Percentiles rank a stretch among this genome's conserved stretches.
Evolutionary conservation across 2,888 invertebrate genomes (phyloP).

Genomic region (Chrysotoxum bicinctum): DNA sequence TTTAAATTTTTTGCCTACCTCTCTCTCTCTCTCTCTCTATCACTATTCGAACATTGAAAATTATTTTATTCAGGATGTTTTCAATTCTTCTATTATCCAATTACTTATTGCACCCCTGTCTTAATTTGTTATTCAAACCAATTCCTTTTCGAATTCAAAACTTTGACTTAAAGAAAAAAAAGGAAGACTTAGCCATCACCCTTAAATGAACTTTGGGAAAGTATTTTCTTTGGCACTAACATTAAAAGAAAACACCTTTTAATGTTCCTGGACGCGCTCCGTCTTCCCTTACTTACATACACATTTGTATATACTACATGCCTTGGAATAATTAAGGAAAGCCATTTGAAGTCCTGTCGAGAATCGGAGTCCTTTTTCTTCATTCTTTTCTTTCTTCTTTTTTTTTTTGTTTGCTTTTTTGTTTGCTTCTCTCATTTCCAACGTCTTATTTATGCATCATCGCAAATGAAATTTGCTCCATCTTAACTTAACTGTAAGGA

Average conservation of each 20-base stretch:
- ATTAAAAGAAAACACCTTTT: slow-evolving; percentile 55
- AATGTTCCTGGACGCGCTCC: slow-evolving; percentile 13
- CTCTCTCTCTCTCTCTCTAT: too few relatives aligned
- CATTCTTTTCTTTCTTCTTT: too few relatives aligned
- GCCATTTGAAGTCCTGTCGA: slow-evolving; percentile 57
- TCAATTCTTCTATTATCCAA: slow-evolving; percentile 55
- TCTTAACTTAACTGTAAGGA: slow-evolving; percentile 41
- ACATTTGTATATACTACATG: background rate
- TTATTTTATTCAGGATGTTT: background rate
- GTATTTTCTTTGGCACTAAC: slow-evolving; percentile 21
- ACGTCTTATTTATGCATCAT: slow-evolving; percentile 70
- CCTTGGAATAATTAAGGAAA: slow-evolving; percentile 69
- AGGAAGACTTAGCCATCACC: background rate
- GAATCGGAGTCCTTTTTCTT: slow-evolving; percentile 49
- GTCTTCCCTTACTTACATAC: background rate
- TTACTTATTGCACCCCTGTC: slow-evolving; percentile 41
- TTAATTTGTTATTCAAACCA: slow-evolving; percentile 32
- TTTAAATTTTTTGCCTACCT: background rate
- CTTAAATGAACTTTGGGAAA: slow-evolving; percentile 25
- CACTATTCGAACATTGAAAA: background rate
- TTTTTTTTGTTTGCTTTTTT: slow-evolving; percentile 6
- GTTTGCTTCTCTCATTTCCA: background rate
- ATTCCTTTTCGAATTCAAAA: slow-evolving; percentile 30
- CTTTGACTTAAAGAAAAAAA: slow-evolving; percentile 1
- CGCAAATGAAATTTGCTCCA: slow-evolving; percentile 68